Evolutionary conservation across 2,888 invertebrate species (phyloP), one percentile per base, ranked within the genome.

Genomic region (Flabesymbios commensalis): DNA sequence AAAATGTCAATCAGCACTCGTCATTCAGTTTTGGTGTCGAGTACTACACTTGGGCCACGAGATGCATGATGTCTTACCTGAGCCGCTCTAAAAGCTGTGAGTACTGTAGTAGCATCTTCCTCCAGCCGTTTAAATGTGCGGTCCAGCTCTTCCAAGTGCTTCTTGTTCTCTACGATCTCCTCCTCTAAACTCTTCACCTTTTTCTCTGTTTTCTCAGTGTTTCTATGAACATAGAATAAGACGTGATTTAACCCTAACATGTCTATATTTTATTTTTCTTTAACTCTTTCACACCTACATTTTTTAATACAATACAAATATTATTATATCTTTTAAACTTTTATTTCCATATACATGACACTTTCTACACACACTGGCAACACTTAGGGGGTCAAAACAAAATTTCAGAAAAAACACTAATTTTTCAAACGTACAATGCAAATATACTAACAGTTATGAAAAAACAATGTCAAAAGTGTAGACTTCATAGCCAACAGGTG

Each of bases 191-290:
- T 87, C 84, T 87, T 88, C 57, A 86, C 80, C 63, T 86, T 90
- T 56, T 90, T 90, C 72, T 88, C 87, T 0, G 89, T 86, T 75
- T 93, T 93, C 66, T 88, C 88, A 0, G 88, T 85, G 78, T 93
- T 93, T 71, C 93, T 82, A 70, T 65, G 60, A 62, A 59, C 24
- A 2, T 55, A 7, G 54, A 39, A n/a, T n/a, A n/a, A n/a, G n/a
- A n/a, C n/a, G n/a, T n/a, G n/a, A n/a, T n/a, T n/a, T n/a, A n/a
- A n/a, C n/a, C n/a, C n/a, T n/a, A n/a, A n/a, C n/a, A n/a, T n/a
- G n/a, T n/a, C n/a, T 24, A 41, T 24, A 41, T 42, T 54, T 7
- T 41, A 54, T 42, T 3, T 52, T 39, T 39, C 17, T 39, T 39
- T 39, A 14, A 14, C 17, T 39, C 17, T 14, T 14, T 39, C n/a